These are phyloP conservation scores for Eristalis pertinax DNA, from an alignment of 2,888 invertebrate species.

Conservation along the genomic window DNA sequence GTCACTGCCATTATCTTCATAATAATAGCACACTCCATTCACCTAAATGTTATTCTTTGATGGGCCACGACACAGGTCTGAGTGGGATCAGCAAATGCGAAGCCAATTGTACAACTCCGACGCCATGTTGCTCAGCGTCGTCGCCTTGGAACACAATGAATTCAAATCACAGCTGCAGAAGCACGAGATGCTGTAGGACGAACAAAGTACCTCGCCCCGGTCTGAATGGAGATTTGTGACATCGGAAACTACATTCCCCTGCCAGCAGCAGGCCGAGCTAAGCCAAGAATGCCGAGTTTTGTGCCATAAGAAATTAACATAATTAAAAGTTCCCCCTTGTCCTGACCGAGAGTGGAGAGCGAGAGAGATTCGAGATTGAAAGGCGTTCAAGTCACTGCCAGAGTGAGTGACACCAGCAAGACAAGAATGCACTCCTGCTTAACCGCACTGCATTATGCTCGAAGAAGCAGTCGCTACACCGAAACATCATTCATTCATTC, in stretches of 20 bases:
- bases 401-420: not conserved
- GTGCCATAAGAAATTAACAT: conserved; percentile 67
- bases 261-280: not conserved
- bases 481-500: conserved; percentile 10
- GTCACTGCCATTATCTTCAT: conserved; percentile 13
- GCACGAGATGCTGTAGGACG: conserved; percentile 1
- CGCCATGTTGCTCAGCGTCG: not conserved
- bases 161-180: conserved; percentile 52
- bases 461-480: not conserved
- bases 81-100: conserved; percentile 42
- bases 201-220: conserved; percentile 4
- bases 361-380: not conserved
- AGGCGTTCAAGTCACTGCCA: conserved; percentile 1
- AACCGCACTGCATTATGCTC: conserved; percentile 5
- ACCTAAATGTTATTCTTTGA: conserved; percentile 7
- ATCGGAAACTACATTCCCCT: conserved; percentile 2
- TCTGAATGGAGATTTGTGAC: conserved; percentile 36
- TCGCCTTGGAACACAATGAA: conserved; percentile 34
- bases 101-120: conserved; percentile 43
- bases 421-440: not conserved
- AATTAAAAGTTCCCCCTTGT: conserved; percentile 64
- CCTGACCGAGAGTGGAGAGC: conserved; percentile 8
- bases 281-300: conserved; percentile 49
- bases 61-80: not conserved
- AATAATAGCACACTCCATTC: conserved; percentile 5